phyloP scores from a whole-genome alignment of 2,888 invertebrate genomes.

The Caradrina kadenii region DNA sequence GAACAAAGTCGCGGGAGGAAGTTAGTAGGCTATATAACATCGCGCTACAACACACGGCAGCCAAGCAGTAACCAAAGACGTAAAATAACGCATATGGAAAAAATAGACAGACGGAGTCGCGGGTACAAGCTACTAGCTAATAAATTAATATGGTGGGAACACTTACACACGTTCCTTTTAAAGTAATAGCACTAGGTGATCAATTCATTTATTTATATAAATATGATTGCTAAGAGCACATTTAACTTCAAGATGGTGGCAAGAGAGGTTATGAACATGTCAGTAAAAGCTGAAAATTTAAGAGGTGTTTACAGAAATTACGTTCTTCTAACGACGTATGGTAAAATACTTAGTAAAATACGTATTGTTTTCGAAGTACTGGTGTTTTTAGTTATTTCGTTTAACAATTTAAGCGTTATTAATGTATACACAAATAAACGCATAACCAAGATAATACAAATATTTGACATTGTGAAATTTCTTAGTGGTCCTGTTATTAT shows the following conservation, averaged over 20 bases:
- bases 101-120: no score
- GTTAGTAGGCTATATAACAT: no score
- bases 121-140: neutral
- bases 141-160: neutral
- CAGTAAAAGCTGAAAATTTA: conserved; percentile 31
- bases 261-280: neutral
- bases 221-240: neutral
- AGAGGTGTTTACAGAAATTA: conserved; percentile 31
- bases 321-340: neutral
- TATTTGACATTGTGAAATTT: neutral
- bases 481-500: conserved; percentile 1
- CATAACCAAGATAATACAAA: neutral
- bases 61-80: no score
- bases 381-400: neutral
- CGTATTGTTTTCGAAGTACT: conserved; percentile 7
- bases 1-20: no score
- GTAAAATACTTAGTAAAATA: conserved; percentile 4
- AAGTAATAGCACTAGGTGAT: neutral
- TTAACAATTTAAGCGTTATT: neutral
- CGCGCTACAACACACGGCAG: no score
- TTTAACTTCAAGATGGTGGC: conserved; percentile 12
- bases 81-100: no score
- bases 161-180: neutral
- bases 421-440: neutral
- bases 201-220: conserved; percentile 1